Evolutionary conservation across 92 coral and sea anemone genomes (phyloP).

Genomic region (Actinernus sp.): DNA sequence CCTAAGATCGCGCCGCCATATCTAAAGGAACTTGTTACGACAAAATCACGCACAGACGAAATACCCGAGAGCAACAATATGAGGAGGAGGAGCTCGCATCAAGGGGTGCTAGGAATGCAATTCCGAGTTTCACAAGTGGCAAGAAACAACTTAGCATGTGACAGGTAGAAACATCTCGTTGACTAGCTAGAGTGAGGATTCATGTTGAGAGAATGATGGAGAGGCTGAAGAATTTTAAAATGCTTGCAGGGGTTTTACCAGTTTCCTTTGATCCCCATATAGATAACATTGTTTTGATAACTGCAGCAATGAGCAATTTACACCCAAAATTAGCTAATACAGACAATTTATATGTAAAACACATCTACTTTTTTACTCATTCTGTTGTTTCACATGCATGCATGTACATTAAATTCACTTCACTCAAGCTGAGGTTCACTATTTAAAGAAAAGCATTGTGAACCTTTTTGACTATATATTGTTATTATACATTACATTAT

Average conservation of each 20-base stretch:
- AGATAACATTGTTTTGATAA: conserved; percentile 11
- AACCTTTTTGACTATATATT: too few species aligned
- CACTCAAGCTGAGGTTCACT: too few species aligned
- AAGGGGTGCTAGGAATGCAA: conserved; percentile 29
- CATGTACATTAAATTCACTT: too few species aligned
- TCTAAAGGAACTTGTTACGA: too few species aligned
- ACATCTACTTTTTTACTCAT: too few species aligned
- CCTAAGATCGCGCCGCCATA: too few species aligned
- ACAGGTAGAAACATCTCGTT: conserved; percentile 16
- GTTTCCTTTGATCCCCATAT: conserved; percentile 26
- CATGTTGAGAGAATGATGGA: conserved; percentile 42
- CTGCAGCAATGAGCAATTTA: conserved; percentile 13
- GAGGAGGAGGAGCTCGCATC: conserved; percentile 49
- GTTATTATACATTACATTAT: too few species aligned
- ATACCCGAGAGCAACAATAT: too few species aligned
- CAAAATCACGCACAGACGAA: too few species aligned
- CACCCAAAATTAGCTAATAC: conserved; percentile 14
- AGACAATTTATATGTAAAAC: neutral
- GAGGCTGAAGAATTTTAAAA: conserved; percentile 28
- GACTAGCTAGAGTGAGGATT: conserved; percentile 33
- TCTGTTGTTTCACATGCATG: too few species aligned
- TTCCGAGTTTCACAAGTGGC: conserved; percentile 42
- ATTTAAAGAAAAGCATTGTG: too few species aligned
- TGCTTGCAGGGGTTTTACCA: conserved; percentile 22
- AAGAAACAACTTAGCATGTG: conserved; percentile 41